Evolutionary conservation across 2,797 vertebrate species (phyloP), one percentile per base, ranked within the genome.

Genomic region (Odontamblyopus rebecca): DNA sequence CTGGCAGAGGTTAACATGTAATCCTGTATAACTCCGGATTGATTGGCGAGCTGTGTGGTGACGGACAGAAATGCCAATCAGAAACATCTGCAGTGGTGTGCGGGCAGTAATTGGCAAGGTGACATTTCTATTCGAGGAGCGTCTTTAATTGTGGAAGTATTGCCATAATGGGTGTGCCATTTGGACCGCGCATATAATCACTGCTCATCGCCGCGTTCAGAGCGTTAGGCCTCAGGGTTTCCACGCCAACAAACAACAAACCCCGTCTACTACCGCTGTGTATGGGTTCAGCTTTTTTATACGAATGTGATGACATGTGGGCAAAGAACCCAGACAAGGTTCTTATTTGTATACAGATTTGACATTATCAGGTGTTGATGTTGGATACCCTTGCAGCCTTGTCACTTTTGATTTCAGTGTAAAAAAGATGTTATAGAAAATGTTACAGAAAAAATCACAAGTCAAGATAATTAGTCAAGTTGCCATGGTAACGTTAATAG

Each of bases 51-150:
- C 72, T 75, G 38, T 38, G 76, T 72, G 72, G 65, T 76, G 74
- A 82, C 64, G 81, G 85, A 86, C 83, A 84, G 77, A 78, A 80
- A 82, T 79, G 83, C 72, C 83, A 74, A 48, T 71, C 77, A 57
- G 72, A 64, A 75, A 68, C 69, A 67, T 80, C 84, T 81, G 72
- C 35, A 0, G 73, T 27, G 0, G 30, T 11, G 63, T 67, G 54
- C 79, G 56, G 35, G 44, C 67, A 59, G 67, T 69, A 89, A 90
- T 86, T 86, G 84, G 79, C 57, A 51, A 62, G 67, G 69, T 91
- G 89, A 88, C 85, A 89, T 91, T 91, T 89, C 59, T 80, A 76
- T 87, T 88, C 79, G 78, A 82, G 77, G 81, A 50, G 59, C 13
- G 73, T 76, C 70, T 81, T 62, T 76, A 68, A 84, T 85, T 86